A percentile compares a stretch with the other conserved stretches of the same genome.
These are phyloP conservation scores for Bothrops jararaca DNA, from an alignment of 2,113 vertebrate species.

Conservation along the genomic window DNA sequence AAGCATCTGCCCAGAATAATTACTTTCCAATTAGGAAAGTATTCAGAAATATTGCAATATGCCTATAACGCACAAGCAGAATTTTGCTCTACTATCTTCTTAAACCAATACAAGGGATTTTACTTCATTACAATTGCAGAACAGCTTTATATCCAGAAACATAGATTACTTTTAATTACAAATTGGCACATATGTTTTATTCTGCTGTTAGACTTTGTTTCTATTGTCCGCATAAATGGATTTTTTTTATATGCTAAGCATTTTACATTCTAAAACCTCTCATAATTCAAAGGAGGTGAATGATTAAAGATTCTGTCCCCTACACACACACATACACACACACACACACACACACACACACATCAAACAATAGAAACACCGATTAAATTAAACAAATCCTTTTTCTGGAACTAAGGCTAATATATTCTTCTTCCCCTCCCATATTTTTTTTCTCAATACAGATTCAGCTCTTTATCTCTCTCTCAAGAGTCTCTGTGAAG, in stretches of 20 bases:
- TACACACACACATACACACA: not conserved
- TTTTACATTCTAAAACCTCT: constrained; percentile 34
- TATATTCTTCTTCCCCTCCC: not conserved
- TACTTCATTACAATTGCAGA: constrained; percentile 9
- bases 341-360: not conserved
- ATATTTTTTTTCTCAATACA: not conserved
- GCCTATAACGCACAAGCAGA: constrained; percentile 9
- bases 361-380: not conserved
- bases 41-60: not conserved
- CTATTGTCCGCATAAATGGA: constrained; percentile 32
- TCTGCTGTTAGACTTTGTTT: constrained; percentile 32
- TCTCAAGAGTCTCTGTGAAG: too few species aligned
- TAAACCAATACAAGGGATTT: constrained; percentile 4
- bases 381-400: constrained; percentile 7
- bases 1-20: not conserved
- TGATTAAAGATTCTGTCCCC: constrained; percentile 39
- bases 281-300: constrained; percentile 34
- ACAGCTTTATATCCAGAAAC: not conserved
- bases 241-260: constrained; percentile 19
- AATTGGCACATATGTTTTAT: constrained; percentile 31
- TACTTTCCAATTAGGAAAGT: not conserved
- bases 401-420: not conserved
- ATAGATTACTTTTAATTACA: constrained; percentile 32
- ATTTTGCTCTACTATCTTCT: constrained; percentile 9
- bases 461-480: not conserved